Evolutionary conservation across 2,888 invertebrate genomes (phyloP), one percentile per base, ranked within the genome.

Genomic region (Zeuzera pyrina): DNA sequence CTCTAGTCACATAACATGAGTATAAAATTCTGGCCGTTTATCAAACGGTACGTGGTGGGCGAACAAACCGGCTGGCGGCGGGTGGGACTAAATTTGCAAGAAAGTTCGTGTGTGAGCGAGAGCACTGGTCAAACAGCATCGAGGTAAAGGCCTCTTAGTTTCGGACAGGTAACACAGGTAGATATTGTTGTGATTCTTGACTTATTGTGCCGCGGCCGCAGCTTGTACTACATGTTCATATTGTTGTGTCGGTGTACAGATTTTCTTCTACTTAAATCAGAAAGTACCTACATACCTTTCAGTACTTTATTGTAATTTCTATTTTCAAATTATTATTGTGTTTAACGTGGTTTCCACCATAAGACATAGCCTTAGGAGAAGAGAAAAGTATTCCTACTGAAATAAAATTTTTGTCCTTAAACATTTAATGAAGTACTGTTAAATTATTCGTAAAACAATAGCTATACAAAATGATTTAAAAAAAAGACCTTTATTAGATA

Each of bases 121-220:
- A 66, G 65, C 74, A 79, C 78, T 78, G 73, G 79, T 79, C 69
- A 60, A 59, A 71, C 79, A 42, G 62, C 73, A 76, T 77, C 73
- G 64, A 51, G 29, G 15, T 29, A 35, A 37, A 30, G 35, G 38
- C 35, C 15, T 30, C 33, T n/a, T 38, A 19, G 30, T 29, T 30
- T 51, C 42, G 52, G 49, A 40, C 55, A 50, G 58, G 60, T 67
- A 68, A 58, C 53, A 50, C 53, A 32, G 35, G 29, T 26, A 6
- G 3, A 13, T 21, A n/a, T 11, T 30, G 14, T 11, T 30, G 14
- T 22, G 16, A 5, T 13, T 28, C 8, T 12, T 2, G 10, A 26
- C 2, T 2, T 10, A 12, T 12, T 12, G 26, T 26, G 12, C 12
- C 19, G 8, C 19, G 8, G 19, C 19, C 19, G 19, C 19, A 8